A percentile compares a stretch with the other conserved stretches of the same genome.
Evolutionary conservation across 2,797 vertebrate genomes (phyloP).

Genomic region (Choloepus didactylus): DNA sequence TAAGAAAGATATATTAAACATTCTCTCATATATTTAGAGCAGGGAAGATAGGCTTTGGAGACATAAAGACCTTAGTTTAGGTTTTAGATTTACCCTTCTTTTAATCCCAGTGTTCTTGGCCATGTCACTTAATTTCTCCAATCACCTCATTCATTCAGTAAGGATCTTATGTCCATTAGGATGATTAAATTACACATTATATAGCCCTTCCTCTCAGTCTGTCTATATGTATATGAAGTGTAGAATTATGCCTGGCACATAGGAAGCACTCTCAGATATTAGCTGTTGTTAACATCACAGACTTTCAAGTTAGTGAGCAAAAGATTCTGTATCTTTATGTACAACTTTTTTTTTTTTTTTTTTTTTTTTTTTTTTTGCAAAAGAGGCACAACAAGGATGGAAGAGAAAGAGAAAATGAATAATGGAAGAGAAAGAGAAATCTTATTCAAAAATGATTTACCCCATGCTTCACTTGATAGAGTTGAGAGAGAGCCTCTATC

Average conservation of each 20-base stretch:
- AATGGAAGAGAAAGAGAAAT: neutral
- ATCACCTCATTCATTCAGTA: neutral
- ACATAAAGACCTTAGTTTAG: neutral
- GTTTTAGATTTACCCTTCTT: neutral
- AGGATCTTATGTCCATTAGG: neutral
- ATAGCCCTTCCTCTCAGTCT: neutral
- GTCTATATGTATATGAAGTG: neutral
- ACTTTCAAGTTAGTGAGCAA: neutral
- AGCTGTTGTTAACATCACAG: neutral
- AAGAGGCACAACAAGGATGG: neutral
- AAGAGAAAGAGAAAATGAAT: neutral
- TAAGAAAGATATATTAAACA: neutral
- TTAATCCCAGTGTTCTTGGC: neutral
- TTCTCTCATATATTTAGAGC: neutral
- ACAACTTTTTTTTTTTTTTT: neutral
- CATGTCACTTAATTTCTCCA: neutral
- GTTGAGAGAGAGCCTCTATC: neutral
- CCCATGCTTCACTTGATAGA: neutral
- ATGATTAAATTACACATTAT: neutral
- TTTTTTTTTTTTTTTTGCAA: neutral
- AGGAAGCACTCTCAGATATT: neutral
- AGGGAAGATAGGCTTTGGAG: neutral
- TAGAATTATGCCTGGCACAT: neutral
- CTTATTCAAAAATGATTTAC: neutral
- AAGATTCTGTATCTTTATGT: neutral